A percentile compares a stretch with the other conserved stretches of the same genome.
phyloP scores from a whole-genome alignment of 1,140 invertebrate genomes.

The Rhagoletis pomonella region DNA sequence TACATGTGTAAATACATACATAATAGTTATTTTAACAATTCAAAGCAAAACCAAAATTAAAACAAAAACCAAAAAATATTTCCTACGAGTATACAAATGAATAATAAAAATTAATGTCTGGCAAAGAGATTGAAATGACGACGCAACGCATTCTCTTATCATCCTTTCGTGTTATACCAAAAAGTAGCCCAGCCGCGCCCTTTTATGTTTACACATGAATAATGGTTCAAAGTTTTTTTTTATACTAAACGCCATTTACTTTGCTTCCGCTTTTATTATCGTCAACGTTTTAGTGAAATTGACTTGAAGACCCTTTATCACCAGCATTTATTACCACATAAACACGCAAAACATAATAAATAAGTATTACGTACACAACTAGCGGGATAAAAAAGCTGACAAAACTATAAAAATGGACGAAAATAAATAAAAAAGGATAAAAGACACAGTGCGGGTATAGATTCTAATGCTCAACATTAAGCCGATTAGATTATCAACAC shows the following conservation, averaged over 20 bases:
- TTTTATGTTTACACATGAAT: neutral
- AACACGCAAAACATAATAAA: neutral
- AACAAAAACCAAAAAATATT: too few relatives aligned
- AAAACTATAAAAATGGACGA: neutral
- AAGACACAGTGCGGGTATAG: neutral
- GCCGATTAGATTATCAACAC: neutral
- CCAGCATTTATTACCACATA: conserved; percentile 32
- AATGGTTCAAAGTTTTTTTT: neutral
- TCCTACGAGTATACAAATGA: too few relatives aligned
- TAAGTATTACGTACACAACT: neutral
- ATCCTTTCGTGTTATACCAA: neutral
- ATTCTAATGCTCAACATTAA: neutral
- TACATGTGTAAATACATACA: too few relatives aligned
- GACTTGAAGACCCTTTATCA: conserved; percentile 8
- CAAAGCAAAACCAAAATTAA: too few relatives aligned
- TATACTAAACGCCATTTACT: neutral
- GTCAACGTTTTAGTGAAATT: conserved; percentile 41
- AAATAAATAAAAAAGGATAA: neutral
- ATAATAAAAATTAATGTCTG: too few relatives aligned
- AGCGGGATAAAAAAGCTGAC: neutral
- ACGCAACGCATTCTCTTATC: neutral
- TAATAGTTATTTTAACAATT: too few relatives aligned
- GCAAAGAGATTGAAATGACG: neutral
- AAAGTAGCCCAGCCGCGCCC: neutral
- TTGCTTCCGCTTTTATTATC: conserved; percentile 7